Base-by-base conservation (phyloP, 1,140 invertebrate genomes). In the Aphidius gifuensis region DNA sequence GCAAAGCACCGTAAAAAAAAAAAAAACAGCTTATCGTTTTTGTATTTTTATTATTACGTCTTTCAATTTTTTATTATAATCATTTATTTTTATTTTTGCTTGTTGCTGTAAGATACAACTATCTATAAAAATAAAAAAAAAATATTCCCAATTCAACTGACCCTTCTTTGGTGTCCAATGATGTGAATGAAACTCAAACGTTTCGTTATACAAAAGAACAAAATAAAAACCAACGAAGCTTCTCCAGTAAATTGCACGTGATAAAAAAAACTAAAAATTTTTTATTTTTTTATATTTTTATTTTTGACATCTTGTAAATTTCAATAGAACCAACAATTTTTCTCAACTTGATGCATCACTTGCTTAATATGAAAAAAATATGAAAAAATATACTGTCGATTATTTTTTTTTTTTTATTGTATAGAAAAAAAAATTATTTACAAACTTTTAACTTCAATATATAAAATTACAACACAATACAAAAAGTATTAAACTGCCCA, bases 301-400 rank as follows among this genome's bases (percentile, higher is more conserved):
- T 42, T 55, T 55, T 43, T 39, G 40, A 40, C 53, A 55, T 55
- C 53, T 55, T 55, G 53, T 43, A 55, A 64, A 58, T 57, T 64
- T 55, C 16, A n/a, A 53, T 40, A 40, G 21, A 47, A 46, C 40
- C 32, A 43, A 51, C 50, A 16, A 49, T 55, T 48, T 58, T 40
- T 60, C 23, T 32, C 23, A 1, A 4, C 23, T 32, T 32, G 23
- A 32, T 32, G 23, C 23, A 32, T 32, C 23, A 32, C 23, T 32
- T 32, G 23, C 1, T 32, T 3, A 32, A 32, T 1, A 32, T 32
- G 23, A 32, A 32, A 23, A 23, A 32, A 32, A 32, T 32, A 32
- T 4, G 4, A 32, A 32, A 32, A 32, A 3, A 32, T 32, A 32
- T 32, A 32, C 23, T 3, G 23, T 32, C 23, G 23, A 32, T 32